A percentile compares a stretch with the other conserved stretches of the same genome.
Evolutionary conservation across 1,140 invertebrate genomes (phyloP).

Genomic region (Brachionus koreanus): DNA sequence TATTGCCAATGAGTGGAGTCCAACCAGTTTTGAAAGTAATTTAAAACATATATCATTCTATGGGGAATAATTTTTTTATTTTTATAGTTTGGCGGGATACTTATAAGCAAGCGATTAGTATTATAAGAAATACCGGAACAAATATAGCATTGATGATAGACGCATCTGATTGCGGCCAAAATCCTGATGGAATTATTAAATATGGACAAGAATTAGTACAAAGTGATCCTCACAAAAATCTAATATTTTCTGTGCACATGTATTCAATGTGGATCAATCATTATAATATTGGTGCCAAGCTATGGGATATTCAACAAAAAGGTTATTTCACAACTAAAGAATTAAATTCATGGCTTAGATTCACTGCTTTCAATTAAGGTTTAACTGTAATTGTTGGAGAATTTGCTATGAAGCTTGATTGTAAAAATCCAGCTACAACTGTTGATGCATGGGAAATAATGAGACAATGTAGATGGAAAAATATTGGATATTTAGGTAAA

Average conservation of each 20-base stretch:
- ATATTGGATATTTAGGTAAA: slow-evolving; percentile 25
- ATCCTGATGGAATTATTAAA: slow-evolving; percentile 36
- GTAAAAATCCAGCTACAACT: slow-evolving; percentile 30
- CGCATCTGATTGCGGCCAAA: slow-evolving; percentile 8
- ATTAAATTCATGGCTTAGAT: too few species aligned
- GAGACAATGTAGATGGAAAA: slow-evolving; percentile 33
- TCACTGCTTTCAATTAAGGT: too few species aligned
- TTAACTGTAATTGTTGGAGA: slow-evolving; percentile 28
- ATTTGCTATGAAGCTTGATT: slow-evolving; percentile 31
- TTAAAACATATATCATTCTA: not conserved
- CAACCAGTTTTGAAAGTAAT: not conserved
- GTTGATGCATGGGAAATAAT: slow-evolving; percentile 34
- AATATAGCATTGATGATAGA: slow-evolving; percentile 26
- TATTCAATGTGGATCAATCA: slow-evolving; percentile 32
- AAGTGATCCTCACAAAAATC: not conserved
- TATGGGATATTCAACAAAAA: slow-evolving; percentile 35
- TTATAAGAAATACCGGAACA: not conserved
- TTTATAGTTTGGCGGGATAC: slow-evolving; percentile 9
- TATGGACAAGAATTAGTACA: slow-evolving; percentile 22
- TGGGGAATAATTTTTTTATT: not conserved
- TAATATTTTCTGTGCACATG: slow-evolving; percentile 19
- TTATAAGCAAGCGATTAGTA: slow-evolving; percentile 30
- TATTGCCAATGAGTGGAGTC: slow-evolving; percentile 28
- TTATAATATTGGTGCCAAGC: slow-evolving; percentile 21
- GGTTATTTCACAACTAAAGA: not conserved